Evolutionary conservation across 2,113 vertebrate genomes (phyloP).

Genomic region (Tenebrosternarchus preto): DNA sequence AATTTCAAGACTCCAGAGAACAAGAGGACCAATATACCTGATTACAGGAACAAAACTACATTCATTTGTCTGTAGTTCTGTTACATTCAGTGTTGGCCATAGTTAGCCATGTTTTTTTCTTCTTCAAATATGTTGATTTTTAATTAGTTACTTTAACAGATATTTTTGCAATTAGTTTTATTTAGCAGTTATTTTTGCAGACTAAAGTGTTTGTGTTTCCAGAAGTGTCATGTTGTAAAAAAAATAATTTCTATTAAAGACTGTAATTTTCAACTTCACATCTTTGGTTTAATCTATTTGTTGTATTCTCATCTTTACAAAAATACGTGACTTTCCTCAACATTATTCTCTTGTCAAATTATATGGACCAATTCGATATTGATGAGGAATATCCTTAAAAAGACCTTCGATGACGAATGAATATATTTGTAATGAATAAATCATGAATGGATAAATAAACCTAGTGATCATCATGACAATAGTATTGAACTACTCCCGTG

Average conservation of each 20-base stretch:
- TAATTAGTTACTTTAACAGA: not conserved
- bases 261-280: not conserved
- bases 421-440: too few species aligned
- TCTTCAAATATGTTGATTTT: not conserved
- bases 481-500: too few species aligned
- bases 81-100: not conserved
- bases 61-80: not conserved
- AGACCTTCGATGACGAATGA: too few species aligned
- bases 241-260: not conserved
- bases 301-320: not conserved
- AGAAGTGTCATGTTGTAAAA: too few species aligned
- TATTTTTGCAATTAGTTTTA: too few species aligned
- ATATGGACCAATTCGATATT: too few species aligned
- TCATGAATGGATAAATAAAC: too few species aligned
- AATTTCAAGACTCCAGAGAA: constrained; percentile 46
- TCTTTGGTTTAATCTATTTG: not conserved
- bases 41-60: not conserved
- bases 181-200: not conserved
- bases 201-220: too few species aligned
- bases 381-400: too few species aligned
- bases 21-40: constrained; percentile 38
- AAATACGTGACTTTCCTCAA: too few species aligned
- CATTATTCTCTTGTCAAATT: too few species aligned
- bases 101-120: not conserved
- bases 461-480: too few species aligned